Percentiles rank a stretch among this genome's conserved stretches.
These are phyloP conservation scores for Holcopasites calliopsidis DNA, from an alignment of 1,140 invertebrate genomes.

Conservation along the genomic window DNA sequence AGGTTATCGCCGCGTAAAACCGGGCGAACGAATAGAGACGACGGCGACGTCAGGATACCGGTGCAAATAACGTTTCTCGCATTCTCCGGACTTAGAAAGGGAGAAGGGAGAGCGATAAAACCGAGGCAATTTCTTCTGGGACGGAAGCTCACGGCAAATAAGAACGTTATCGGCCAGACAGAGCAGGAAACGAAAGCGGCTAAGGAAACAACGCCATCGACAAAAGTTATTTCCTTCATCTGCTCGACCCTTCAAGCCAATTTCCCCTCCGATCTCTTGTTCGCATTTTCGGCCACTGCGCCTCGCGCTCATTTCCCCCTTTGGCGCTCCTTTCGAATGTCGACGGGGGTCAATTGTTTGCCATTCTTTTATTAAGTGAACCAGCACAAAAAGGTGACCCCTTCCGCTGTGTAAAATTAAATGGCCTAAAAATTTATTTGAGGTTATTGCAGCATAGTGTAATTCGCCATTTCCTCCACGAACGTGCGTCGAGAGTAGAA, in stretches of 20 bases:
- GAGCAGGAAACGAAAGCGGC: neutral
- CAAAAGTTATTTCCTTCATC: constrained; percentile 5
- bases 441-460: no score
- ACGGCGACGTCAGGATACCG: neutral
- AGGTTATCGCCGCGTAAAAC: constrained; percentile 10
- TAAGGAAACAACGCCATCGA: constrained; percentile 4
- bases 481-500: no score
- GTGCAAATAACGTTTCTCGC: constrained; percentile 29
- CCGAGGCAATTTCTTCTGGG: constrained; percentile 29
- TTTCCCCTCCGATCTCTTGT: neutral
- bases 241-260: neutral
- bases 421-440: no score
- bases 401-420: no score
- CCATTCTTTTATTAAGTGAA: no score
- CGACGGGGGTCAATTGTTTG: neutral
- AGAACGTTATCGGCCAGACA: constrained; percentile 13
- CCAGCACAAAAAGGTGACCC: no score
- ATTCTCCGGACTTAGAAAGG: neutral
- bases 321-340: neutral
- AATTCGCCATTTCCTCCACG: no score
- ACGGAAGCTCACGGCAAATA: constrained; percentile 26
- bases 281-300: neutral
- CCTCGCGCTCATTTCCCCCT: neutral
- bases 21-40: neutral
- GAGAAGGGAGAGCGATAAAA: constrained; percentile 15